These are phyloP conservation scores for Hoplodrina blanda DNA, from an alignment of 2,888 invertebrate genomes.

Conservation along the genomic window DNA sequence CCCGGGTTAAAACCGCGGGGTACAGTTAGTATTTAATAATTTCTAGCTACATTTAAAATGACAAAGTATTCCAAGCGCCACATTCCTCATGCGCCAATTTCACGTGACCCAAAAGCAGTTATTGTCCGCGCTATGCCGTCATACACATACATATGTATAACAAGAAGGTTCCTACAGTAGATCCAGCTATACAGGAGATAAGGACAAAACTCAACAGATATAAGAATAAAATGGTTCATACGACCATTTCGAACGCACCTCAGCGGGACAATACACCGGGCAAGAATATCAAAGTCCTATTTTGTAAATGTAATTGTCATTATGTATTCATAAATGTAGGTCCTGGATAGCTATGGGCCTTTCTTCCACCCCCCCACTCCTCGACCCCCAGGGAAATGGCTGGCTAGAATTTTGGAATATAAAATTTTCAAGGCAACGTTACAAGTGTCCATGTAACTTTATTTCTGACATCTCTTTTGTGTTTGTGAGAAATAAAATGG, in stretches of 20 bases:
- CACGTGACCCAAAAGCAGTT: slow-evolving; percentile 31
- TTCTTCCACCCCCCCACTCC: background rate
- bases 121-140: slow-evolving; percentile 1
- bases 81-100: slow-evolving; percentile 7
- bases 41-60: background rate
- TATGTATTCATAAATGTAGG: slow-evolving; percentile 69
- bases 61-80: background rate
- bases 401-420: slow-evolving; percentile 57
- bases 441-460: slow-evolving; percentile 40
- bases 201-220: slow-evolving; percentile 32
- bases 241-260: slow-evolving; percentile 50
- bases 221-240: slow-evolving; percentile 37
- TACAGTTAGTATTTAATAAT: background rate
- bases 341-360: slow-evolving; percentile 53
- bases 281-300: slow-evolving; percentile 60
- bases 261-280: slow-evolving; percentile 55
- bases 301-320: slow-evolving; percentile 67
- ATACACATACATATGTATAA: slow-evolving; percentile 3
- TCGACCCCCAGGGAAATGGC: slow-evolving; percentile 52
- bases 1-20: no score
- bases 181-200: slow-evolving; percentile 7
- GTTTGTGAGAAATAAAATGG: slow-evolving; percentile 44
- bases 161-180: background rate
- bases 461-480: slow-evolving; percentile 50
- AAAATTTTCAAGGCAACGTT: slow-evolving; percentile 50